phyloP scores from a whole-genome alignment of 1,140 invertebrate species.

The Ruditapes philippinarum region DNA sequence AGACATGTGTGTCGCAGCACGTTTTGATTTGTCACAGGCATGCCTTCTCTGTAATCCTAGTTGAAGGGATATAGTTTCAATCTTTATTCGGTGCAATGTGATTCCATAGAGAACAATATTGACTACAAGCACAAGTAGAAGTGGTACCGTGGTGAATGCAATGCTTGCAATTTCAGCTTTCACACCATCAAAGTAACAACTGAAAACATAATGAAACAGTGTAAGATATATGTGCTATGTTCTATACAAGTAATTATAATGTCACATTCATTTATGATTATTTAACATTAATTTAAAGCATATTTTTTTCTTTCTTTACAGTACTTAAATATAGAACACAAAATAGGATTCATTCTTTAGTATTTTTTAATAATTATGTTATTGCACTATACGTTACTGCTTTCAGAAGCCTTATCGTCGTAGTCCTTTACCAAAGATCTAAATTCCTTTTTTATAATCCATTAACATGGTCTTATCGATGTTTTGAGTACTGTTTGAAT shows the following conservation, averaged over 20 bases:
- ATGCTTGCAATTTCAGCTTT: slow-evolving; percentile 64
- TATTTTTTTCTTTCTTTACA: not conserved
- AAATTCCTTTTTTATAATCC: no score
- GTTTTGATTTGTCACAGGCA: slow-evolving; percentile 15
- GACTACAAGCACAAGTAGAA: slow-evolving; percentile 59
- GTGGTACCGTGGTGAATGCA: slow-evolving; percentile 66
- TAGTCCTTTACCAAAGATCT: no score
- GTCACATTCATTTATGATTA: no score
- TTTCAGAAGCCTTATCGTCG: no score
- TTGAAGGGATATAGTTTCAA: slow-evolving; percentile 32
- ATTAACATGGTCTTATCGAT: no score
- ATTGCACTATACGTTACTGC: no score
- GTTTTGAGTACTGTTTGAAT: no score
- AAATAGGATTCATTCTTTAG: no score
- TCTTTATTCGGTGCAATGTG: slow-evolving; percentile 66
- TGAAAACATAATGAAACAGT: slow-evolving; percentile 31
- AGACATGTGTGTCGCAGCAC: slow-evolving; percentile 69
- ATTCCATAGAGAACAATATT: slow-evolving; percentile 69
- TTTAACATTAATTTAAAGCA: not conserved
- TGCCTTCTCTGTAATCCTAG: slow-evolving; percentile 32
- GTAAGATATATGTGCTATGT: no score
- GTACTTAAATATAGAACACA: no score
- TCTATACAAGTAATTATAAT: no score
- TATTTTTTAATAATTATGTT: no score
- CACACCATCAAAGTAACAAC: slow-evolving; percentile 72